phyloP scores from a whole-genome alignment of 2,113 vertebrate species.

The Mormoops blainvillei region DNA sequence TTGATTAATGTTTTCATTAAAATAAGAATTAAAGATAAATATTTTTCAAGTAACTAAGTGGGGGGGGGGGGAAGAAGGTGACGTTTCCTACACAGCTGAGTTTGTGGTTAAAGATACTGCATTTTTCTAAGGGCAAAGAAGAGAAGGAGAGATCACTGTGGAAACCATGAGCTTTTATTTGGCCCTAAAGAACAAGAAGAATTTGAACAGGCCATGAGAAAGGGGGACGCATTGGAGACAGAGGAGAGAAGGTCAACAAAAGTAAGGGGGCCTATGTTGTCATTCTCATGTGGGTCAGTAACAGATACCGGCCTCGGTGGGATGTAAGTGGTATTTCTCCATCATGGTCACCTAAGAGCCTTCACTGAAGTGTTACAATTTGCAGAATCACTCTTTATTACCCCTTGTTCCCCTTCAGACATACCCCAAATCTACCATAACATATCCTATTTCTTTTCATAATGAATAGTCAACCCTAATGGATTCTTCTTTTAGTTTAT shows the following conservation, averaged over 20 bases:
- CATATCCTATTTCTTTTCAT: not conserved
- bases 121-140: not conserved
- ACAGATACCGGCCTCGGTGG: not conserved
- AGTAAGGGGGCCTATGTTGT: not conserved
- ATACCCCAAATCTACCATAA: not conserved
- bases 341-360: not conserved
- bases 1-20: not conserved
- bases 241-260: not conserved
- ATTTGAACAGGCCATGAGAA: not conserved
- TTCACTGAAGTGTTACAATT: not conserved
- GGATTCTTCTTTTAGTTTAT: not conserved
- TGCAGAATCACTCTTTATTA: not conserved
- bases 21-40: not conserved
- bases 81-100: not conserved
- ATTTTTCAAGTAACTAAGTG: slow-evolving; percentile 5
- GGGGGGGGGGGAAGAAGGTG: not conserved
- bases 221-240: not conserved
- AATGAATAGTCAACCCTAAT: not conserved
- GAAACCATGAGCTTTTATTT: not conserved
- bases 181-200: not conserved
- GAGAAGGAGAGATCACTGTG: not conserved
- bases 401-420: not conserved
- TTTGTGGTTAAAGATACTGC: not conserved
- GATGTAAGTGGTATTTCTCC: not conserved
- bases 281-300: not conserved